Evolutionary conservation across 2,888 invertebrate species (phyloP).

Genomic region (Arrhopalites spinosus): DNA sequence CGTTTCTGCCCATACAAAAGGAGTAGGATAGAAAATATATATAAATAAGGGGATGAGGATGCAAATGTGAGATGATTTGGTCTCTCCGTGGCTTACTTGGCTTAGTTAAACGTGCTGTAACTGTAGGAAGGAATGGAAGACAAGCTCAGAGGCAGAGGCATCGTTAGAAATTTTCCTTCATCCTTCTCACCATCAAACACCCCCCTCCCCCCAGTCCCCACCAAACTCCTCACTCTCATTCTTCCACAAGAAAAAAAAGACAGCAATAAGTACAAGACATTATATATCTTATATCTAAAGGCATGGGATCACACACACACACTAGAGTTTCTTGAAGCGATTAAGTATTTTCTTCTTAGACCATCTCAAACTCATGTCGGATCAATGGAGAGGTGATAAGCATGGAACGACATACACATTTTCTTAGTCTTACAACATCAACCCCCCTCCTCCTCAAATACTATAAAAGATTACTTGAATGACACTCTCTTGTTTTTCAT

Average conservation of each 20-base stretch:
- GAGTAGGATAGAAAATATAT: neutral
- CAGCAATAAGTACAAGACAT: neutral
- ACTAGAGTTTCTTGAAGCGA: conserved; percentile 21
- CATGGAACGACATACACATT: neutral
- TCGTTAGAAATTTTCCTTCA: neutral
- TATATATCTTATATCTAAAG: neutral
- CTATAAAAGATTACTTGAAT: neutral
- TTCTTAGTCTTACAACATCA: neutral
- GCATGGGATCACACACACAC: neutral
- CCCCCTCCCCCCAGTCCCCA: neutral
- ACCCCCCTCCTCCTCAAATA: neutral
- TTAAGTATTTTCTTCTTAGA: conserved; percentile 25
- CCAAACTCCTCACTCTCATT: too few species aligned
- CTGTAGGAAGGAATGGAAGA: neutral
- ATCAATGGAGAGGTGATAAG: conserved; percentile 29
- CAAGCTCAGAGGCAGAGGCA: neutral
- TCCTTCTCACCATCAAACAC: neutral
- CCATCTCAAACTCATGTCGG: conserved; percentile 25
- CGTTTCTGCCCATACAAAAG: neutral
- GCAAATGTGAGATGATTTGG: conserved; percentile 27
- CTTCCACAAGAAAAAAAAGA: neutral
- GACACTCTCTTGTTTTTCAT: neutral
- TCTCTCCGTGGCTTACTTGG: conserved; percentile 37
- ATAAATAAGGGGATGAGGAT: conserved; percentile 23
- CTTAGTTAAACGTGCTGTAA: conserved; percentile 37